Evolutionary conservation across 1,140 invertebrate species (phyloP), one percentile per base, ranked within the genome.

Genomic region (Calephelis virginiensis): DNA sequence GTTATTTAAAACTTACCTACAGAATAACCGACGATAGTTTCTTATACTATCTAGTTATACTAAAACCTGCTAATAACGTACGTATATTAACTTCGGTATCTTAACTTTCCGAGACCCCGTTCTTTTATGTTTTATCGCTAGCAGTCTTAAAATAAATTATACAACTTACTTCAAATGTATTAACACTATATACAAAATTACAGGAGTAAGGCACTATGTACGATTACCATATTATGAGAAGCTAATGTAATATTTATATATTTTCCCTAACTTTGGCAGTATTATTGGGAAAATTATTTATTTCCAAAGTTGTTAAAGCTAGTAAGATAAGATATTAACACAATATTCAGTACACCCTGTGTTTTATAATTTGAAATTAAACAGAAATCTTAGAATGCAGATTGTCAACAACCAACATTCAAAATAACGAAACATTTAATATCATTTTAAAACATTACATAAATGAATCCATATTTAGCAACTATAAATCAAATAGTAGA

Each of bases 181-280:
- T 48, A 72, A 75, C 73, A 75, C 59, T 75, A 75, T 75, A 59
- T 75, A 75, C 73, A 72, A 71, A 67, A 63, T 68, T 65, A 65
- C 67, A 71, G 63, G 63, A 61, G 67, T 72, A 66, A 75, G 70
- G 73, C 70, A 75, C 73, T n/a, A 66, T 60, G 45, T 47, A 64
- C 47, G 47, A 37, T 38, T 13, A 50, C 14, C 37, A 49, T 53
- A 11, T 10, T 53, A 53, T 28, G 17, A 10, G 13, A 53, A 28
- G 10, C 10, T 56, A 11, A 43, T 43, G 28, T 50, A 8, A 50
- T 17, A 17, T 50, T 50, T 5, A 14, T 28, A 56, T 17, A 28
- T 56, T 28, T 11, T 14, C 17, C 17, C 6, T 10, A 17, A 56
- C 50, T 56, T 56, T 28, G 50, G 50, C 50, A 56, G 50, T 56